Base-by-base conservation (phyloP, 2,113 vertebrate genomes). In the Porphyrio hochstetteri region DNA sequence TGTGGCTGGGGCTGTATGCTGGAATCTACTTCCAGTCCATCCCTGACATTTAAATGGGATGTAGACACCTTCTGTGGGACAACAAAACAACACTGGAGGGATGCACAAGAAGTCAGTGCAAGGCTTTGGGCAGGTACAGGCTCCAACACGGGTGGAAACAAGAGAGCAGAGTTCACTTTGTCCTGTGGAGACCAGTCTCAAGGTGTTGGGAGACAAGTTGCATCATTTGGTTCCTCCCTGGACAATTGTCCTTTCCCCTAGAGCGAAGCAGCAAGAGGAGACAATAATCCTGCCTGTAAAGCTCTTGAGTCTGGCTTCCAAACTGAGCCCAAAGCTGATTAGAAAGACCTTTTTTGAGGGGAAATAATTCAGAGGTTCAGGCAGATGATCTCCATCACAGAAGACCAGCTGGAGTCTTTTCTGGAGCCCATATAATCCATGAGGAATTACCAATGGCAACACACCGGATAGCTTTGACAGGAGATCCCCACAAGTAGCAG, bases 171-270 rank as follows among this genome's bases (percentile, higher is more conserved):
- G 15, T 5, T 1, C 12, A 1, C 5, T 18, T 35, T 1, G 2
- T 6, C 0, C 13, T 5, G n/a, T 50, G 36, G n/a, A 13, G 75
- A 31, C 44, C 0, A 5, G 40, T n/a, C 56, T 74, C 2, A 0
- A 76, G 75, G 36, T 8, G 27, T 5, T 13, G 56, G 79, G 60
- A 71, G 18, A 10, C 23, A 23, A 56, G n/a, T 0, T 9, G 70
- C 13, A 38, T 7, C 0, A 50, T 69, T 20, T 23, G 46, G 57
- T 48, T 67, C 29, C 15, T 79, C 29, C 28, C 42, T 8, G 67
- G 46, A 18, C 5, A 44, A 28, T 6, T 8, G 33, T 21, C 28
- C 23, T 29, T 77, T 42, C 35, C 12, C 4, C 20, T 50, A 16
- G 5, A 53, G 52, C 18, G 21, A 46, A 2, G 12, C 16, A 61